A percentile compares a stretch with the other conserved stretches of the same genome.
These are phyloP conservation scores for Lerema accius DNA, from an alignment of 1,140 invertebrate genomes.

Conservation along the genomic window DNA sequence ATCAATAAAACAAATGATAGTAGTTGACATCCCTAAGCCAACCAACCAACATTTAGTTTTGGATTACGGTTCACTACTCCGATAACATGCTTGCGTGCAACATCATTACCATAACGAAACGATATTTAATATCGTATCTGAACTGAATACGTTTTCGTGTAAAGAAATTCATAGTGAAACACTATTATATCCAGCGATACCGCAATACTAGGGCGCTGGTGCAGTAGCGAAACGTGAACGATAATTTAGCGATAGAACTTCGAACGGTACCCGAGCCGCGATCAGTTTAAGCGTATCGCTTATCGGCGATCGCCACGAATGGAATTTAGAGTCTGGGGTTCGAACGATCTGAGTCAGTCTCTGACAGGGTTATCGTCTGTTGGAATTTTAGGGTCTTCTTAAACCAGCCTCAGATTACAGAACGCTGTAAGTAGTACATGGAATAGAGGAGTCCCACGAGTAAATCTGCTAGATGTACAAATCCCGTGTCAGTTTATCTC, in stretches of 20 bases:
- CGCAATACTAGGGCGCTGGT: constrained; percentile 53
- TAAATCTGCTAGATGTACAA: too few species aligned
- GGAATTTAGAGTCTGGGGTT: constrained; percentile 60
- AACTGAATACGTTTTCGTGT: constrained; percentile 8
- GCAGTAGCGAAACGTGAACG: constrained; percentile 77
- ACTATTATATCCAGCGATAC: constrained; percentile 46
- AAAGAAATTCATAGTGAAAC: constrained; percentile 37
- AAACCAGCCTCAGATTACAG: too few species aligned
- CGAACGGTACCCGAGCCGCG: constrained; percentile 68
- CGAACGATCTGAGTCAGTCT: constrained; percentile 32
- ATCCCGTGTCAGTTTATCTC: too few species aligned
- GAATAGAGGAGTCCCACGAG: background rate
- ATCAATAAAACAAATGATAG: too few species aligned
- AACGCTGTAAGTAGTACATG: too few species aligned
- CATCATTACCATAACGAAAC: constrained; percentile 27
- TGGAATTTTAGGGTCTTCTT: constrained; percentile 9
- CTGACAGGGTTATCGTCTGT: constrained; percentile 20
- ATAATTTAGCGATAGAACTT: constrained; percentile 74
- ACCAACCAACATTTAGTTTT: background rate
- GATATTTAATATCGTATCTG: constrained; percentile 21
- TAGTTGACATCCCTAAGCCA: background rate
- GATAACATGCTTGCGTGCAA: constrained; percentile 4
- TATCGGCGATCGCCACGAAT: constrained; percentile 72
- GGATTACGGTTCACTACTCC: background rate
- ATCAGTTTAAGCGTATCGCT: constrained; percentile 69